Base-by-base conservation (phyloP, 92 coral and sea anemone species). In the Porites evermanni region DNA sequence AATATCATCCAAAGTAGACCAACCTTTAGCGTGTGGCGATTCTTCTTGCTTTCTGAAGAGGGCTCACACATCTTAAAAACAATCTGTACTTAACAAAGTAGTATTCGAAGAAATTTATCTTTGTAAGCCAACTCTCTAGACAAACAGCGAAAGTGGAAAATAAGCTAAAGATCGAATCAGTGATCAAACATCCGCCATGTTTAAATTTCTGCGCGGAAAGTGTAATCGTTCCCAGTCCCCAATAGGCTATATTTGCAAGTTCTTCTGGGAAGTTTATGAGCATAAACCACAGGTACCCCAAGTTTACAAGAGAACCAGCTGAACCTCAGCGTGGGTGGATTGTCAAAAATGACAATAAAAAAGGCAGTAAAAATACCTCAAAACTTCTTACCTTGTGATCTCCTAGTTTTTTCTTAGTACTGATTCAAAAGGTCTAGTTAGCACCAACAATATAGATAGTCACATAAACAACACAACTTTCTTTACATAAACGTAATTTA, bases 171-270 rank as follows among this genome's bases (percentile, higher is more conserved):
- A 53, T 83, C 17, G 87, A 83, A 83, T 61, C 74, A 74, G 65
- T 74, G 8, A 52, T 74, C 73, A 50, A 23, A 21, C 10, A 61
- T 67, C 73, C 72, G 87, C 87, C 87, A 74, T 83, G 73, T 83
- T 83, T 83, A 83, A 83, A 83, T 50, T 83, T 83, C 87, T 47
- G 87, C 87, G 87, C 80, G 74, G 51, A n/a, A 73, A 44, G 3
- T 32, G 64, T 18, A 73, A 1, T 38, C 6, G 72, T 38, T 60
- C 64, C 87, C 87, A 83, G 87, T 83, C 63, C 17, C 13, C 12
- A 23, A 21, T 38, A 8, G 47, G 18, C 7, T 11, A 26, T 14
- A 0, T 12, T 67, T 58, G 71, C 79, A 72, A 47, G 68, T 14
- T 13, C 70, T 72, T n/a, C 70, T 72, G 86, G 86, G 86, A 53